A percentile compares a stretch with the other conserved stretches of the same genome.
These are phyloP conservation scores for Lagopus muta DNA, from an alignment of 2,113 vertebrate genomes.

Conservation along the genomic window DNA sequence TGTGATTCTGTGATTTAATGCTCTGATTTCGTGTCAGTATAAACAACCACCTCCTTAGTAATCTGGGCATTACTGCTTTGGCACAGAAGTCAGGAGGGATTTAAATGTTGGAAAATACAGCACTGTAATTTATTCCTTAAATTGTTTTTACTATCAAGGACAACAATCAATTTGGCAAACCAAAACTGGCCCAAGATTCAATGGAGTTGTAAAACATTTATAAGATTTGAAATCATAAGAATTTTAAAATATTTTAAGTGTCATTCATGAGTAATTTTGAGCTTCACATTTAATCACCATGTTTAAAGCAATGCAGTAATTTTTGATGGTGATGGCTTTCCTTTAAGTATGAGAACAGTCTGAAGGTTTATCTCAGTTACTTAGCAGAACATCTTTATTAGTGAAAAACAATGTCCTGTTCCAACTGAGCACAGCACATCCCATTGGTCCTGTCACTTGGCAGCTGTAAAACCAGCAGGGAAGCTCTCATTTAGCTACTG, in stretches of 20 bases:
- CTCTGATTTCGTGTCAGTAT: not conserved
- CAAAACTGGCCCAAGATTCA: not conserved
- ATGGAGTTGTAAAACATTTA: not conserved
- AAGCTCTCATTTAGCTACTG: not conserved
- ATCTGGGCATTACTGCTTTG: not conserved
- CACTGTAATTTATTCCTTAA: not conserved
- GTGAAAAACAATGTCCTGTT: not conserved
- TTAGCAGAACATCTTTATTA: not conserved
- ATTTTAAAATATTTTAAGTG: not conserved
- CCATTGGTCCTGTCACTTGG: not conserved
- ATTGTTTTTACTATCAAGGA: not conserved
- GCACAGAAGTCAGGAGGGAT: not conserved
- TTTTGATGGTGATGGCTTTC: not conserved
- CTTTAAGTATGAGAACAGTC: not conserved
- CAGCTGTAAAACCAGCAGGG: not conserved
- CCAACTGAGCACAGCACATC: not conserved
- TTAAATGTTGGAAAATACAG: not conserved
- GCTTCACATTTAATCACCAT: not conserved
- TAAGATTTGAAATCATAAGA: not conserved
- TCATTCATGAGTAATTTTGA: not conserved
- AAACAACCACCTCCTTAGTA: not conserved
- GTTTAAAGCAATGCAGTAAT: not conserved
- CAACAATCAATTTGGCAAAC: not conserved
- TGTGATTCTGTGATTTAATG: too few species aligned
- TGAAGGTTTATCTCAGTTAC: not conserved